A percentile compares a stretch with the other conserved stretches of the same genome.
Evolutionary conservation across 2,797 vertebrate species (phyloP).

Genomic region (Brachyrhaphis roseni): DNA sequence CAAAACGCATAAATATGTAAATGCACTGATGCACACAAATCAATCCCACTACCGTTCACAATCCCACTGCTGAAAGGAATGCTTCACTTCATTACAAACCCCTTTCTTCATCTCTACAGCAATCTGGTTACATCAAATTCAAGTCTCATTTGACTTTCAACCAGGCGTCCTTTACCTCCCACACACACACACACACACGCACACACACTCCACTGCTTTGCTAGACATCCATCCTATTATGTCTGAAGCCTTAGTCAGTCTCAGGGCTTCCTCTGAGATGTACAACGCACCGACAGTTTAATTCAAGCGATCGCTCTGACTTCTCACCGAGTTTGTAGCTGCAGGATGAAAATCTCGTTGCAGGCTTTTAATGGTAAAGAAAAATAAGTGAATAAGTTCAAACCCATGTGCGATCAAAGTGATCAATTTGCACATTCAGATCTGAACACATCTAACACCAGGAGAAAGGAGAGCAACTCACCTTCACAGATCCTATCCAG

Average conservation of each 20-base stretch:
- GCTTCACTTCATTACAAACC: conserved; percentile 64
- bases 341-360: conserved; percentile 37
- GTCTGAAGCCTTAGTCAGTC: conserved; percentile 56
- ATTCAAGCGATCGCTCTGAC: conserved; percentile 54
- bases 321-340: conserved; percentile 50
- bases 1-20: conserved; percentile 24
- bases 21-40: conserved; percentile 48
- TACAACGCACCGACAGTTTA: conserved; percentile 52
- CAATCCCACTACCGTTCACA: conserved; percentile 45
- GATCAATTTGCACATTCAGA: conserved; percentile 3
- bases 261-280: conserved; percentile 63
- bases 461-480: conserved; percentile 63
- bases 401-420: not conserved
- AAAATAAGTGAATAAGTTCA: conserved; percentile 1
- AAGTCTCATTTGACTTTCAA: conserved; percentile 56
- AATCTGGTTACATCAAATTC: conserved; percentile 65
- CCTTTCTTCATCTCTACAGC: conserved; percentile 55
- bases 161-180: conserved; percentile 20
- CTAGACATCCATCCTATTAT: conserved; percentile 55
- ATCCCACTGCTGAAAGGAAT: conserved; percentile 62
- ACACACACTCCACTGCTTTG: conserved; percentile 6
- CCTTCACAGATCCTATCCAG: conserved; percentile 86
- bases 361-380: conserved; percentile 37
- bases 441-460: not conserved
- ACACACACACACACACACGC: conserved; percentile 1